A percentile compares a stretch with the other conserved stretches of the same genome.
Conservation (phyloP, 2,797 vertebrate species). For the Danio tinwini region DNA sequence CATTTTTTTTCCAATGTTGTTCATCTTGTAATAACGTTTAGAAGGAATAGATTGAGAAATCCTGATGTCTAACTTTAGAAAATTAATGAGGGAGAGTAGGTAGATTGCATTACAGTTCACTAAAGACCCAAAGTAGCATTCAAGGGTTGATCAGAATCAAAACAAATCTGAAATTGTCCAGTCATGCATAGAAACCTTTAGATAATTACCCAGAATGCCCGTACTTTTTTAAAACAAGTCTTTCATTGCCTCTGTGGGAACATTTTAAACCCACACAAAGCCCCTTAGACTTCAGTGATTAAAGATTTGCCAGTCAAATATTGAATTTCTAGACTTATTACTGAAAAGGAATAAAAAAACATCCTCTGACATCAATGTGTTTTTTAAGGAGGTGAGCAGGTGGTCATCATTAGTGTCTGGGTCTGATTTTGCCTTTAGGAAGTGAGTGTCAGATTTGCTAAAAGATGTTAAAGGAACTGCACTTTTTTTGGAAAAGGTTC, state of each 20-base stretch:
- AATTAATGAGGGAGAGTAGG: no score
- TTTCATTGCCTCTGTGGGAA: background rate
- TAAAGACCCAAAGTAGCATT: no score
- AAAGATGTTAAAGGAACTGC: no score
- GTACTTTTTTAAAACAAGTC: background rate
- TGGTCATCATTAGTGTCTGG: conserved; percentile 14
- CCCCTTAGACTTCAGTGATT: background rate
- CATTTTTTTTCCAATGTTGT: no score
- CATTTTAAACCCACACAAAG: background rate
- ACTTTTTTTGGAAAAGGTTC: no score
- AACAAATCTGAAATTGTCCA: background rate
- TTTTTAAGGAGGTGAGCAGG: conserved; percentile 1
- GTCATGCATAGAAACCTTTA: background rate
- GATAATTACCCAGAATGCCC: background rate
- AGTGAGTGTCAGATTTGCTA: background rate
- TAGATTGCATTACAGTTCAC: no score
- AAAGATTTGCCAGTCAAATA: background rate
- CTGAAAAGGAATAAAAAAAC: background rate
- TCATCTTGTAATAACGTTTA: no score
- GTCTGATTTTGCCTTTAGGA: conserved; percentile 25
- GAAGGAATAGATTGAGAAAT: no score
- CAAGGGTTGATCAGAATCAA: background rate
- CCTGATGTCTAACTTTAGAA: no score
- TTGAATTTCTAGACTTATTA: background rate
- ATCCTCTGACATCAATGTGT: conserved; percentile 4